These are phyloP conservation scores for Chinchilla lanigera DNA, from an alignment of 2,113 vertebrate genomes.

Conservation along the genomic window DNA sequence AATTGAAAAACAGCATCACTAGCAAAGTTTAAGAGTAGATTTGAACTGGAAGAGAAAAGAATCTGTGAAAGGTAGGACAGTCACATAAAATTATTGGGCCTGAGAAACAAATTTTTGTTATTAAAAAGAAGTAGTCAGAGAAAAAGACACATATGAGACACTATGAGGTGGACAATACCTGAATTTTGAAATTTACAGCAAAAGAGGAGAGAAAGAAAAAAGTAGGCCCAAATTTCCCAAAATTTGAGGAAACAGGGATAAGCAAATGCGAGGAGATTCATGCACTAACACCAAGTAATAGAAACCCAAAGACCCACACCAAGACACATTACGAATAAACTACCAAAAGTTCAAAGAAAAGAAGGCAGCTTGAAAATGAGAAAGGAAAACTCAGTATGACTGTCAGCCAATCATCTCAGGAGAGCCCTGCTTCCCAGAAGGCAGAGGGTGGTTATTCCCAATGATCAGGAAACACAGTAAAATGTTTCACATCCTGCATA, in stretches of 20 bases:
- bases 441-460: not conserved
- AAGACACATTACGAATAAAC: not conserved
- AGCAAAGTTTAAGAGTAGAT: not conserved
- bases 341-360: not conserved
- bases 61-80: not conserved
- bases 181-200: not conserved
- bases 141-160: too few species aligned
- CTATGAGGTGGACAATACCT: not conserved
- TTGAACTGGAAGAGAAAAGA: not conserved
- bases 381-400: not conserved
- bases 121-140: not conserved
- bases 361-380: not conserved
- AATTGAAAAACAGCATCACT: not conserved
- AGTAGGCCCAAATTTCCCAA: not conserved
- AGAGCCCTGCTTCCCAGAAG: not conserved
- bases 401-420: not conserved
- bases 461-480: not conserved
- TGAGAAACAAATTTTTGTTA: not conserved
- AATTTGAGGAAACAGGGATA: not conserved
- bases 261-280: not conserved
- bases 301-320: not conserved
- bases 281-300: not conserved
- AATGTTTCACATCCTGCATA: not conserved
- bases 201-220: not conserved
- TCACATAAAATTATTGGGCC: not conserved